phyloP scores from a whole-genome alignment of 2,888 invertebrate species.

The Hypsopygia costalis region DNA sequence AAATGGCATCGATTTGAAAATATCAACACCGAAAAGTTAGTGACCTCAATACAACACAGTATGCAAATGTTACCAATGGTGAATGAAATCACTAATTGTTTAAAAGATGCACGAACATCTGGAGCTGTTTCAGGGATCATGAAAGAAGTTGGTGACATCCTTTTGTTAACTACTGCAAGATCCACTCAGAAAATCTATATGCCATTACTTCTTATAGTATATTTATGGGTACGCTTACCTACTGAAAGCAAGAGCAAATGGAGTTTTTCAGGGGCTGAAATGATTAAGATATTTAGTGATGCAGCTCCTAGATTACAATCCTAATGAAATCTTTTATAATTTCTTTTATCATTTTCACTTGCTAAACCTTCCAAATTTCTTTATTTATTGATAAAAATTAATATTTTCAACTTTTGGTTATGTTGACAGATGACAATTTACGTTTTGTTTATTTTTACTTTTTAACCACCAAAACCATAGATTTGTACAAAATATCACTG shows the following conservation, averaged over 20 bases:
- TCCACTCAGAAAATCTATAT: constrained; percentile 23
- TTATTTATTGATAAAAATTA: no score
- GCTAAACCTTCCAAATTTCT: no score
- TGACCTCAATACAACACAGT: constrained; percentile 16
- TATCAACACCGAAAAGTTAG: constrained; percentile 15
- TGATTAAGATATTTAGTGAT: no score
- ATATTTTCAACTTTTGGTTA: no score
- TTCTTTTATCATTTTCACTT: no score
- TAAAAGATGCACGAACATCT: constrained; percentile 20
- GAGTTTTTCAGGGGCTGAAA: constrained; percentile 25
- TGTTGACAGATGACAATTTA: no score
- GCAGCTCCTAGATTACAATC: no score
- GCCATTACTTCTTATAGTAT: constrained; percentile 13
- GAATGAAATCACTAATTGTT: constrained; percentile 11
- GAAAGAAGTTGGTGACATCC: constrained; percentile 25
- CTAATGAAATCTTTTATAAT: no score
- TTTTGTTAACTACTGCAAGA: constrained; percentile 22
- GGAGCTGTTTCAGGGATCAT: constrained; percentile 22
- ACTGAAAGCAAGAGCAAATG: constrained; percentile 3
- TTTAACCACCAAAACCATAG: no score
- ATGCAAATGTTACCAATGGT: constrained; percentile 29
- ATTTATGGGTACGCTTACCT: constrained; percentile 8
- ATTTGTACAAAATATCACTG: no score
- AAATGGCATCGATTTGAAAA: no score
- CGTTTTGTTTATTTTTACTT: no score